Evolutionary conservation across 2,888 invertebrate species (phyloP).

Genomic region (Antheraea assamensis): DNA sequence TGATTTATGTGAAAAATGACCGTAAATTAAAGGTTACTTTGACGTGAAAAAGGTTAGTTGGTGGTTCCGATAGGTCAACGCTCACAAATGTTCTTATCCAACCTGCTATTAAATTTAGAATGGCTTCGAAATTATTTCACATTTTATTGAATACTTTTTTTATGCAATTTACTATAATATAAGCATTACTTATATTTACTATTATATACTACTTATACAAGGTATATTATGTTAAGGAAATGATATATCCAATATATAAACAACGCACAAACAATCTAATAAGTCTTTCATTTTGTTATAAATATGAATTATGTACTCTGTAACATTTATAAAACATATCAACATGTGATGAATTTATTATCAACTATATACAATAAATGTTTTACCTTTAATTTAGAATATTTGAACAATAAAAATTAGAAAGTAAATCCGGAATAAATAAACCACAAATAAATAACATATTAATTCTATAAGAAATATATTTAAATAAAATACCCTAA

Average conservation of each 20-base stretch:
- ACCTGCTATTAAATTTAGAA: conserved; percentile 2
- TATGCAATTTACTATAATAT: neutral
- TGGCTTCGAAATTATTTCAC: neutral
- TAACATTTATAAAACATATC: too few relatives aligned
- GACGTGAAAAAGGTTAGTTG: conserved; percentile 47
- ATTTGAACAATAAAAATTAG: too few relatives aligned
- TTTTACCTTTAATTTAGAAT: too few relatives aligned
- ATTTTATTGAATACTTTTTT: neutral
- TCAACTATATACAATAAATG: too few relatives aligned
- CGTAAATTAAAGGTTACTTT: conserved; percentile 79
- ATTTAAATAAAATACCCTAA: neutral
- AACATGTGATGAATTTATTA: too few relatives aligned
- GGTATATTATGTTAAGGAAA: neutral
- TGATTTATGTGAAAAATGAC: conserved; percentile 82
- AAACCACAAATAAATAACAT: too few relatives aligned
- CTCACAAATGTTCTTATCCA: conserved; percentile 41
- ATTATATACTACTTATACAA: neutral
- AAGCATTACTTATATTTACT: neutral
- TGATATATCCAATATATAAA: neutral
- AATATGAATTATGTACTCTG: too few relatives aligned
- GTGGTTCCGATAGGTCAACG: conserved; percentile 36
- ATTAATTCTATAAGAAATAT: neutral
- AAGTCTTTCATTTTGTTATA: too few relatives aligned
- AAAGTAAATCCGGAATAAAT: too few relatives aligned
- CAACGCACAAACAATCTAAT: neutral